A percentile compares a stretch with the other conserved stretches of the same genome.
Evolutionary conservation across 2,113 vertebrate genomes (phyloP).

Genomic region (Podarcis muralis): DNA sequence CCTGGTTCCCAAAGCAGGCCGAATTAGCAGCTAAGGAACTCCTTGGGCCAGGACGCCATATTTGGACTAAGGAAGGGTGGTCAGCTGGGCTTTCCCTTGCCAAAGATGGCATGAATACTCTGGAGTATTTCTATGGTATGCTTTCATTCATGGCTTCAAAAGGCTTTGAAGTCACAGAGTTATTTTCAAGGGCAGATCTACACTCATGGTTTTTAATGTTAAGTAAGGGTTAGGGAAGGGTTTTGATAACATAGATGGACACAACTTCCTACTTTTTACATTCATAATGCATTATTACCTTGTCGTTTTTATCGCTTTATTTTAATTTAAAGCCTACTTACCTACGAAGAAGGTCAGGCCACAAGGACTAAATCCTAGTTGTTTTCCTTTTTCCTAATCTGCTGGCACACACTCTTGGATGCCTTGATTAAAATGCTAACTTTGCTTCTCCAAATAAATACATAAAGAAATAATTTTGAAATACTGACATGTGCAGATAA

Average conservation of each 20-base stretch:
- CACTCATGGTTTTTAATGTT: background rate
- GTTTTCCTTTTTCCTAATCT: background rate
- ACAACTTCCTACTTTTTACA: too few relatives aligned
- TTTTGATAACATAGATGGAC: too few relatives aligned
- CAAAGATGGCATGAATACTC: background rate
- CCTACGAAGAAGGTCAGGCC: background rate
- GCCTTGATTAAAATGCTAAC: constrained; percentile 26
- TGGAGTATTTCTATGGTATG: too few relatives aligned
- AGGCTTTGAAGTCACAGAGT: background rate
- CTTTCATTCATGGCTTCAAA: constrained; percentile 24
- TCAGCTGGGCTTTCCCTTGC: background rate
- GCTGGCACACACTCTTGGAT: constrained; percentile 37
- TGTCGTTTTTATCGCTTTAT: too few relatives aligned
- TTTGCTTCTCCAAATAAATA: constrained; percentile 18
- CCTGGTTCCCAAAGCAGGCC: background rate
- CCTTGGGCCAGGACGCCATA: background rate
- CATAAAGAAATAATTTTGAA: too few relatives aligned
- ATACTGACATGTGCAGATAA: too few relatives aligned
- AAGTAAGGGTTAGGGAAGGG: too few relatives aligned
- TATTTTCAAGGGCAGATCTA: background rate
- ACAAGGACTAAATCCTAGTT: background rate
- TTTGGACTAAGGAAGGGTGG: background rate
- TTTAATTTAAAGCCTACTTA: background rate
- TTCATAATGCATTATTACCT: too few relatives aligned
- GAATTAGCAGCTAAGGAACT: background rate